Conservation (phyloP, 2,888 invertebrate species). For the Lithophane ornitopus region DNA sequence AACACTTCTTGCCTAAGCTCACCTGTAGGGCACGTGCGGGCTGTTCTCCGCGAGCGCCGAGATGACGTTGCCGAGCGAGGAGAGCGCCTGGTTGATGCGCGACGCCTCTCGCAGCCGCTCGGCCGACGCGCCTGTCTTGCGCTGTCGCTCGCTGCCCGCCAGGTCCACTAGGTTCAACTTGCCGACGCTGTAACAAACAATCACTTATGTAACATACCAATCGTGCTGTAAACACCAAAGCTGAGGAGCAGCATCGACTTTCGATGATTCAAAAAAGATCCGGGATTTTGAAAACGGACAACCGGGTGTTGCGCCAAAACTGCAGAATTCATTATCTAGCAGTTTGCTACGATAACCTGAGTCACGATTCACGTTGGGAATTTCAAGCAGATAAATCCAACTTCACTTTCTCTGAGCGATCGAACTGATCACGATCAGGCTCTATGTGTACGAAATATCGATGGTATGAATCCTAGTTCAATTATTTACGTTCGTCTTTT, state of each 20-base stretch:
- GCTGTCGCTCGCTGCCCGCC: conserved; percentile 99
- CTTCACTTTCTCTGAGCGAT: conserved; percentile 8
- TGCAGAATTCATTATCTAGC: background rate
- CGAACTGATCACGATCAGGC: conserved; percentile 1
- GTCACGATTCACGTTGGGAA: conserved; percentile 14
- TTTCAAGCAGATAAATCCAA: background rate
- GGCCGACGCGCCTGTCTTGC: conserved; percentile 98
- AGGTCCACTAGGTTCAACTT: conserved; percentile 99
- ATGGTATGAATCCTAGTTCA: background rate
- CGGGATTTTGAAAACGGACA: background rate
- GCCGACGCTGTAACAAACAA: conserved; percentile 92
- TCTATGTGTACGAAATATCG: background rate
- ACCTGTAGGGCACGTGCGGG: conserved; percentile 97
- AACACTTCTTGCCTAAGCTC: background rate
- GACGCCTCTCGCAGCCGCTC: conserved; percentile 98
- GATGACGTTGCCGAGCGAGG: conserved; percentile 99
- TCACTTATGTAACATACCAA: too few species aligned
- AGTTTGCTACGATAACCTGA: background rate
- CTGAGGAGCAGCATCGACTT: background rate
- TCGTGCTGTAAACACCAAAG: background rate
- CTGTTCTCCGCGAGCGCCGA: conserved; percentile 98
- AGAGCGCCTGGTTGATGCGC: conserved; percentile 98
- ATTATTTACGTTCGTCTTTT: conserved; percentile 15
- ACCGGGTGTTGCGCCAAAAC: background rate
- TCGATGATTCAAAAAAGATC: background rate